Base-by-base conservation (phyloP, 2,888 invertebrate genomes). In the Ellobium chinense region DNA sequence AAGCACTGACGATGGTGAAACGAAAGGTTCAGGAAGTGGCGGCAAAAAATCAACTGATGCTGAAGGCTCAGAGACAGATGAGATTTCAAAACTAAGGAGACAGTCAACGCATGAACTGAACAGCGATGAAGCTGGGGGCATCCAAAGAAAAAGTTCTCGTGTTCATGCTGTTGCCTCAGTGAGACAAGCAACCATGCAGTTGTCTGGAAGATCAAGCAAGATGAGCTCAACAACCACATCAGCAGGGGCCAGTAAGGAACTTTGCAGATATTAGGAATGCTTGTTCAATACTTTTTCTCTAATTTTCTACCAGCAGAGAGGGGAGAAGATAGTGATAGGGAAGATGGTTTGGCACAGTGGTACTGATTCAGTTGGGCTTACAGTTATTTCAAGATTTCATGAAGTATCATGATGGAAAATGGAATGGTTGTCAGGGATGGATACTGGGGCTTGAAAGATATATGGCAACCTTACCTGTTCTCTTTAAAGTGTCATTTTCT, bases 41-140 rank as follows among this genome's bases (percentile, higher is more conserved):
- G 0, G 24, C 14, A 34, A 31, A 24, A 24, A 27, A 46, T 27
- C 27, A 9, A 27, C 18, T 58, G 9, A 72, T 72, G 72, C 31
- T 31, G 31, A 72, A 54, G 29, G 5, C 21, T 3, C 18, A 18
- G 27, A 21, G 39, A 56, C 18, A 24, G 62, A 29, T 34, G 73
- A 54, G 1, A 69, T 65, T 2, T 1, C 46, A 12, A 21, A 37
- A 14, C 65, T 78, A 39, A 63, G 78, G 1, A 56, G 80, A 46
- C 81, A 75, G 70, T 62, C 81, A 14, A 83, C 81, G 9, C 74
- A 70, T 36, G 70, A 78, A 54, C 31, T 81, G 27, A n/a, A 31
- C 24, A 29, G 58, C 21, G 62, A 78, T 27, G 63, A 36, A 27
- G 27, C 65, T 37, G 66, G 58, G 66, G n/a, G 14, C 21, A 9